Percentiles rank a stretch among this genome's conserved stretches.
Conservation (phyloP, 2,797 vertebrate genomes). For the Acipenser oxyrinchus region DNA sequence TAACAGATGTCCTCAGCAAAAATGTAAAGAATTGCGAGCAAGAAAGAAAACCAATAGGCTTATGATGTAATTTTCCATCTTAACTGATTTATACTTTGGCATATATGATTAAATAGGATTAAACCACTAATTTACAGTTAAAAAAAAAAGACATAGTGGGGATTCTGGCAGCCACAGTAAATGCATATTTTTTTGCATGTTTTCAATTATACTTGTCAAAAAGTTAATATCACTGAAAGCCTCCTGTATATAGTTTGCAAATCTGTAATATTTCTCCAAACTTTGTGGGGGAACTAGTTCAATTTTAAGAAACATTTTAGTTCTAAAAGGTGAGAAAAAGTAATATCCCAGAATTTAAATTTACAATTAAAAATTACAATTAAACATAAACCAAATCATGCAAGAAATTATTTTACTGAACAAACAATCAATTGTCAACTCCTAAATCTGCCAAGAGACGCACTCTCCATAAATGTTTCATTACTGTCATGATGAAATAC, state of each 20-base stretch:
- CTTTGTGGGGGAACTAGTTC: constrained; percentile 1
- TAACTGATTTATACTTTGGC: constrained; percentile 27
- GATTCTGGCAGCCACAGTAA: constrained; percentile 26
- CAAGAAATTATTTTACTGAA: constrained; percentile 5
- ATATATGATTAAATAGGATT: constrained; percentile 40
- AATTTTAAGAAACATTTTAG: neutral
- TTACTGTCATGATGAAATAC: constrained; percentile 6
- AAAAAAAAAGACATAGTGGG: constrained; percentile 34
- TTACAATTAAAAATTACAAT: neutral
- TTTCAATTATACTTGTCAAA: constrained; percentile 38
- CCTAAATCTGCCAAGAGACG: constrained; percentile 11
- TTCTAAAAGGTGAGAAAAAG: neutral
- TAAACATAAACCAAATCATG: constrained; percentile 8
- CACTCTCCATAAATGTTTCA: neutral
- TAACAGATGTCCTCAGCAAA: constrained; percentile 35
- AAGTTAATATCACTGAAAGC: constrained; percentile 10
- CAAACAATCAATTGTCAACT: neutral
- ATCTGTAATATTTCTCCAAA: constrained; percentile 1
- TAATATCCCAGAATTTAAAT: neutral
- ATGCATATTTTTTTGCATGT: constrained; percentile 37
- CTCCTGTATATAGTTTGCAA: neutral
- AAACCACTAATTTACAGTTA: constrained; percentile 41
- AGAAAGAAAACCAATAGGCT: constrained; percentile 30
- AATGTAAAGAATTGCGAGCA: constrained; percentile 23
- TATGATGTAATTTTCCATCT: constrained; percentile 34